A percentile compares a stretch with the other conserved stretches of the same genome.
Conservation (phyloP, 2,888 invertebrate genomes). For the Rotaria sp. region DNA sequence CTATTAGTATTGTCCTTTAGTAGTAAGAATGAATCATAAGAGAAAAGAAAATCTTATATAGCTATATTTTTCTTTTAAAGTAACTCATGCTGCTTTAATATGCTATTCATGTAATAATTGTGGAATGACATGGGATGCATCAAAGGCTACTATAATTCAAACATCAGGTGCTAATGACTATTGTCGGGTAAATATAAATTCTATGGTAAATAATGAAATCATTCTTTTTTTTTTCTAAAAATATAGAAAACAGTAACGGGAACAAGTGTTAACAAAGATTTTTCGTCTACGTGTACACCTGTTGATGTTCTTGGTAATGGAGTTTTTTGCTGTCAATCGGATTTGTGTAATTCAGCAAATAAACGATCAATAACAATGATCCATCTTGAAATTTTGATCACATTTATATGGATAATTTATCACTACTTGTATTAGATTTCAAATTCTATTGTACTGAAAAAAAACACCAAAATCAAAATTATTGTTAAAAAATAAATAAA, state of each 20-base stretch:
- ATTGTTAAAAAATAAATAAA: no score
- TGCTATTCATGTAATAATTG: constrained; percentile 5
- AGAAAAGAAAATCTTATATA: neutral
- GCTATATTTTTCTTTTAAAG: neutral
- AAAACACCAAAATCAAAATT: no score
- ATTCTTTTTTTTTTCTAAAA: no score
- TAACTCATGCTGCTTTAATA: neutral
- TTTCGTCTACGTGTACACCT: neutral
- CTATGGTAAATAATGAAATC: no score
- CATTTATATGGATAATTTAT: neutral
- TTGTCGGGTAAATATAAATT: neutral
- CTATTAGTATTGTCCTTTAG: neutral
- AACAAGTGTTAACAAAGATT: neutral
- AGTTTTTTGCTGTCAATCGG: neutral
- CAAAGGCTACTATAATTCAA: neutral
- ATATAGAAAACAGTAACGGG: constrained; percentile 20
- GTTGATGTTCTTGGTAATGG: neutral
- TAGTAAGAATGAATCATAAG: neutral
- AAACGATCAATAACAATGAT: neutral
- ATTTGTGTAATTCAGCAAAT: constrained; percentile 2
- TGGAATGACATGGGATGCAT: neutral
- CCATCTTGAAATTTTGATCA: neutral
- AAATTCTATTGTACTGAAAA: neutral
- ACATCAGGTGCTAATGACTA: neutral
- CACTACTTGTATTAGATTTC: neutral